Conservation (phyloP, 2,888 invertebrate genomes). For the Melinaea marsaeus region DNA sequence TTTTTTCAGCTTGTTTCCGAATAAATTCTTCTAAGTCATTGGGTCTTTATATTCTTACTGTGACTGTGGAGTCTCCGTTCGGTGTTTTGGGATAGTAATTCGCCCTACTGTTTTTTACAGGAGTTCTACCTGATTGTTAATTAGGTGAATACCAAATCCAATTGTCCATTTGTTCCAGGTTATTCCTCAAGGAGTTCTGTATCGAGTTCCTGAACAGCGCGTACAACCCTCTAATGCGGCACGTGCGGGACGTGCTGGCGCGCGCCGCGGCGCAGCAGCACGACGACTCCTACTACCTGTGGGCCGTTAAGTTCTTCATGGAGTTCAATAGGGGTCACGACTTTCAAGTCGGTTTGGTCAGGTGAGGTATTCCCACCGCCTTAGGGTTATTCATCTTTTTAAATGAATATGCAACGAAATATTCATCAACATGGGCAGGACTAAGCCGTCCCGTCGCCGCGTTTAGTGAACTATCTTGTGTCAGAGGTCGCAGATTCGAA, state of each 20-base stretch:
- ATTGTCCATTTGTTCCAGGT: conserved; percentile 58
- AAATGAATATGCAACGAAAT: neutral
- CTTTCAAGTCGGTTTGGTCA: conserved; percentile 91
- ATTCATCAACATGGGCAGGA: too few relatives aligned
- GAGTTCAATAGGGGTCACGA: conserved; percentile 95
- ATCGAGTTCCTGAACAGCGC: conserved; percentile 93
- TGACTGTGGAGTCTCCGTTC: too few relatives aligned
- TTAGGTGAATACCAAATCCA: neutral
- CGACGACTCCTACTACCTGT: conserved; percentile 96
- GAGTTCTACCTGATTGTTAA: conserved; percentile 7
- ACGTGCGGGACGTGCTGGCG: conserved; percentile 87
- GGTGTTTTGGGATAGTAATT: too few relatives aligned
- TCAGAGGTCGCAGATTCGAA: too few relatives aligned
- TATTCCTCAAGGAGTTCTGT: conserved; percentile 96
- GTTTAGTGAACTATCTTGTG: too few relatives aligned
- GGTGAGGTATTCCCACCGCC: conserved; percentile 75
- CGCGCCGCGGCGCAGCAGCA: conserved; percentile 84
- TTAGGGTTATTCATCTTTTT: neutral
- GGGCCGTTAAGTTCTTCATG: conserved; percentile 97
- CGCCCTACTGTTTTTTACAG: too few relatives aligned
- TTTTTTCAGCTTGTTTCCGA: too few relatives aligned
- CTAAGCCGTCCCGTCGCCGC: too few relatives aligned
- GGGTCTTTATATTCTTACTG: too few relatives aligned
- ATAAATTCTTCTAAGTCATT: too few relatives aligned
- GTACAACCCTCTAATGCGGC: conserved; percentile 94